Evolutionary conservation across 2,888 invertebrate species (phyloP).

Genomic region (Pachliopta kotzebuea): DNA sequence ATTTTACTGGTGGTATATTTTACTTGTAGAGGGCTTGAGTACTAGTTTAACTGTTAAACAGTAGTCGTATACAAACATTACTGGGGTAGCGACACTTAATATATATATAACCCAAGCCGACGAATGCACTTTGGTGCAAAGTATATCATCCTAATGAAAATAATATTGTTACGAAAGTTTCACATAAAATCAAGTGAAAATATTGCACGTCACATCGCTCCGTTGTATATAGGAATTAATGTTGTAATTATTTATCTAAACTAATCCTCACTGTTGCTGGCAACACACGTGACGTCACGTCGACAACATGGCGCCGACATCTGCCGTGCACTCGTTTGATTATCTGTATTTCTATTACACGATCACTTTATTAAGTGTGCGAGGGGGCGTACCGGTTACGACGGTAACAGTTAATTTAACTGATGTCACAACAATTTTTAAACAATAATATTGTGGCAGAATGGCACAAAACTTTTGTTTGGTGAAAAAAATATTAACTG

Average conservation of each 20-base stretch:
- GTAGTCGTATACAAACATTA: too few species aligned
- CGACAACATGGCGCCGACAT: constrained; percentile 33
- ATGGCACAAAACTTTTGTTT: background rate
- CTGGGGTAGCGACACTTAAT: too few species aligned
- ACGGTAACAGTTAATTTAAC: constrained; percentile 15
- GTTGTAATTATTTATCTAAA: background rate
- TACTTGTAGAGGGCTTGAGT: too few species aligned
- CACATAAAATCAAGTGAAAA: too few species aligned
- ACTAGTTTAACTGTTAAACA: too few species aligned
- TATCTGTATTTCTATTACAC: constrained; percentile 26
- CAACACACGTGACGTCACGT: constrained; percentile 30
- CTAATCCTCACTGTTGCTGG: background rate
- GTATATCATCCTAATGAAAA: too few species aligned
- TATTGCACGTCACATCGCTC: background rate
- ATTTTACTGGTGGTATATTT: too few species aligned
- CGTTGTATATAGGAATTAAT: background rate
- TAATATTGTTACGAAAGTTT: too few species aligned
- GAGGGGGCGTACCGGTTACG: constrained; percentile 14
- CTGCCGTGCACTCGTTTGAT: constrained; percentile 34
- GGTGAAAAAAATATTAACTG: background rate
- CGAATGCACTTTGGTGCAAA: too few species aligned
- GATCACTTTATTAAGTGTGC: constrained; percentile 29
- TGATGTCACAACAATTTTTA: background rate
- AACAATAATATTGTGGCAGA: background rate
- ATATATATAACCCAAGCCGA: too few species aligned